phyloP scores from a whole-genome alignment of 1,140 invertebrate genomes.

The Tetramorium alpestre region DNA sequence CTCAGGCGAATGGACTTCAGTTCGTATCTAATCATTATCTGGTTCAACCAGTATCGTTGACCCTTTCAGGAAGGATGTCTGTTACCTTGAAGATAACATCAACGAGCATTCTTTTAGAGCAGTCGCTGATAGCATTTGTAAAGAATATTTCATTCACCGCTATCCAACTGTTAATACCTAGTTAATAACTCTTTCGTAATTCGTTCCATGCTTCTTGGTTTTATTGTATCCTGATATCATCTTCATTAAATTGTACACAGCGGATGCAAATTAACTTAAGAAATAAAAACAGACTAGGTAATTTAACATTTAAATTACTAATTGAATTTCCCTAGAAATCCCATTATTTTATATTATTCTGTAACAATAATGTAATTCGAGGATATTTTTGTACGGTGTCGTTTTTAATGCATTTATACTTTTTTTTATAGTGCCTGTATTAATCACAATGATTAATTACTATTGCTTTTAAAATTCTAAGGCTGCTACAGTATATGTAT shows the following conservation, averaged over 20 bases:
- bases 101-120: slow-evolving; percentile 34
- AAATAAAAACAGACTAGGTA: neutral
- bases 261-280: neutral
- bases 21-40: slow-evolving; percentile 38
- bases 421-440: neutral
- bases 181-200: slow-evolving; percentile 29
- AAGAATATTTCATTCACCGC: neutral
- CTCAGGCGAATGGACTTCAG: neutral
- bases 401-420: too few species aligned
- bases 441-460: neutral
- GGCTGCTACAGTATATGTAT: neutral
- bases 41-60: slow-evolving; percentile 35
- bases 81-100: slow-evolving; percentile 43
- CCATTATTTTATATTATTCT: neutral
- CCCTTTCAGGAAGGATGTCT: slow-evolving; percentile 35
- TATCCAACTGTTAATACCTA: slow-evolving; percentile 12
- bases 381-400: neutral
- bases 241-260: slow-evolving; percentile 1
- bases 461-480: neutral
- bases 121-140: neutral
- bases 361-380: neutral
- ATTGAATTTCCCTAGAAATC: neutral
- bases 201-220: neutral
- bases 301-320: neutral
- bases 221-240: slow-evolving; percentile 20